Evolutionary conservation across 2,888 invertebrate genomes (phyloP).

Genomic region (Lamproptera curius): DNA sequence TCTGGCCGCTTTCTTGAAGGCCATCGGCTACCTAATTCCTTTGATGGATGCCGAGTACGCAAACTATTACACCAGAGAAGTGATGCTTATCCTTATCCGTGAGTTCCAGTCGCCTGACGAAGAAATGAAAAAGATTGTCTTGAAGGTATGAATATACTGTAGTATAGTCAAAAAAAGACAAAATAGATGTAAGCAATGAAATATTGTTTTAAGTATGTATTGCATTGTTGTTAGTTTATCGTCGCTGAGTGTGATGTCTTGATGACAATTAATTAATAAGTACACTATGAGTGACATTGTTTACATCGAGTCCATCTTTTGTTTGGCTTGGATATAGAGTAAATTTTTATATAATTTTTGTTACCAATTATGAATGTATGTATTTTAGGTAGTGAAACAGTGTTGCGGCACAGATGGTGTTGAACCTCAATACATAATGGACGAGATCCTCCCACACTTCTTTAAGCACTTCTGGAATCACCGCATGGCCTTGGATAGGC

Average conservation of each 20-base stretch:
- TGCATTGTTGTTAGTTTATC: no score
- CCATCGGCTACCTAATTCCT: slow-evolving; percentile 99
- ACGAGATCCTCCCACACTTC: slow-evolving; percentile 98
- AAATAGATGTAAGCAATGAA: no score
- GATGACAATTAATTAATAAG: no score
- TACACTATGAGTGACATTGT: no score
- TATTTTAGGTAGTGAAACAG: slow-evolving; percentile 94
- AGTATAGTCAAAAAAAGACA: no score
- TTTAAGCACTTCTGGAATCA: slow-evolving; percentile 99
- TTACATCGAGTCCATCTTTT: no score
- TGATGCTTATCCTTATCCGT: slow-evolving; percentile 97
- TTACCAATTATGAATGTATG: no score
- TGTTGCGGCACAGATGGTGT: slow-evolving; percentile 99
- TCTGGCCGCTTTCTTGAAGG: slow-evolving; percentile 99
- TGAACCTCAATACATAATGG: slow-evolving; percentile 99
- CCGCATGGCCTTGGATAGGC: slow-evolving; percentile 98
- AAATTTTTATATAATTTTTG: no score
- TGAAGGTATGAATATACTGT: slow-evolving; percentile 90
- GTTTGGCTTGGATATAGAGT: no score
- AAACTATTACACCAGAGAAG: slow-evolving; percentile 99
- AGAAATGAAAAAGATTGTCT: slow-evolving; percentile 99
- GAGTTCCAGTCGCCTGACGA: slow-evolving; percentile 99
- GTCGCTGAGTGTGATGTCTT: no score
- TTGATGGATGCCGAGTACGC: slow-evolving; percentile 99
- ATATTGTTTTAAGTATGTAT: no score